Evolutionary conservation across 2,888 invertebrate species (phyloP), one percentile per base, ranked within the genome.

Genomic region (Beris morrisii): DNA sequence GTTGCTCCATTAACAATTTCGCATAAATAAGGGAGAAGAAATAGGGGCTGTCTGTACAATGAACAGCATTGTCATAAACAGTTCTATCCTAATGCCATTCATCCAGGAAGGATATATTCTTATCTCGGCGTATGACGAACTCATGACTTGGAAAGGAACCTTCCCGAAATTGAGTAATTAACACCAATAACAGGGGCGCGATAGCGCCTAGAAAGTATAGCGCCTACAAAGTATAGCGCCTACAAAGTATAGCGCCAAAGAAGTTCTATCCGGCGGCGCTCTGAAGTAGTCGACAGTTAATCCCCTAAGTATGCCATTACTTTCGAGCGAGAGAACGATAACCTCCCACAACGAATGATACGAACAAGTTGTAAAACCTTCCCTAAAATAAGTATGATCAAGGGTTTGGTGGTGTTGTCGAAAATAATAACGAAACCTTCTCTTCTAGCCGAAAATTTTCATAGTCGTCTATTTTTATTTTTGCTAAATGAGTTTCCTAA

Each of bases 311-410:
- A 61, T 15, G 38, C 31, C 61, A 45, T 52, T 43, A 50, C 13
- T 56, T 56, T 15, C 38, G 55, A 13, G n/a, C 13, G 13, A 43
- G 57, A 58, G 28, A 58, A 50, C 50, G 50, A 32, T 38, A 38
- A 59, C 32, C 30, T 13, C 22, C 28, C 22, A 22, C 50, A 61
- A 52, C 50, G 50, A 61, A 61, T 38, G 52, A 28, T 38, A 61
- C 38, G 52, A 38, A 52, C 50, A 61, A 61, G 50, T 61, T 61
- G 52, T 61, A 52, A 61, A 38, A 15, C 48, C 48, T 11, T n/a
- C 45, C 58, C 45, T 58, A 45, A 58, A 58, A 58, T 58, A 58
- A 45, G 45, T 22, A 22, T 32, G 15, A 28, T 53, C 59, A n/a
- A 38, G 38, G 38, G 9, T 38, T 38, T 38, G 22, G 38, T 38